phyloP scores from a whole-genome alignment of 1,140 invertebrate genomes.

The Trichonephila clavipes region DNA sequence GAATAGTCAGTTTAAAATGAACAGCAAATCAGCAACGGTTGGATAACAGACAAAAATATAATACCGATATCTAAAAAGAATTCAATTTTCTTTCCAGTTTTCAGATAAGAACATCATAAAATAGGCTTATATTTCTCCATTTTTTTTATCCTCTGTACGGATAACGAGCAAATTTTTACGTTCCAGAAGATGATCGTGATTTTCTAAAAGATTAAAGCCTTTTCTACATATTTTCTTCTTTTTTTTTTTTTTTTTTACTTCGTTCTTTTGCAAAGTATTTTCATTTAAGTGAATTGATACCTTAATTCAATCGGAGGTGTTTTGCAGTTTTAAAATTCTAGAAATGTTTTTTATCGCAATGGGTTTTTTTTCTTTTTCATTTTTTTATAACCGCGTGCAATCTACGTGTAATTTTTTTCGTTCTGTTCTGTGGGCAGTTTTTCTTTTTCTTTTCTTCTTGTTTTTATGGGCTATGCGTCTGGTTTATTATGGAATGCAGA shows the following conservation, averaged over 20 bases:
- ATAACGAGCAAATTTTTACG: not conserved
- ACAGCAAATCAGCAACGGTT: not conserved
- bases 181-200: constrained; percentile 4
- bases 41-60: constrained; percentile 2
- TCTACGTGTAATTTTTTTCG: not conserved
- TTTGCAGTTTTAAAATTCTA: constrained; percentile 31
- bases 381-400: not conserved
- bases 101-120: constrained; percentile 48
- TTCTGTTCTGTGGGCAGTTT: not conserved
- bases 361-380: not conserved
- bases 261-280: not conserved
- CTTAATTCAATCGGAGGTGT: constrained; percentile 53
- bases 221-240: not conserved
- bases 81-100: constrained; percentile 36
- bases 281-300: constrained; percentile 10
- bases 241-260: not conserved
- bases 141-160: not conserved
- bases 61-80: constrained; percentile 9
- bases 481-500: constrained; percentile 2
- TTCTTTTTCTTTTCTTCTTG: not conserved
- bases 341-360: not conserved
- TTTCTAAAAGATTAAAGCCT: constrained; percentile 25
- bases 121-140: constrained; percentile 48
- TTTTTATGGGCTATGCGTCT: constrained; percentile 6
- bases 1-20: not conserved